Conservation (phyloP, 2,797 vertebrate genomes). For the Salmo trutta region DNA sequence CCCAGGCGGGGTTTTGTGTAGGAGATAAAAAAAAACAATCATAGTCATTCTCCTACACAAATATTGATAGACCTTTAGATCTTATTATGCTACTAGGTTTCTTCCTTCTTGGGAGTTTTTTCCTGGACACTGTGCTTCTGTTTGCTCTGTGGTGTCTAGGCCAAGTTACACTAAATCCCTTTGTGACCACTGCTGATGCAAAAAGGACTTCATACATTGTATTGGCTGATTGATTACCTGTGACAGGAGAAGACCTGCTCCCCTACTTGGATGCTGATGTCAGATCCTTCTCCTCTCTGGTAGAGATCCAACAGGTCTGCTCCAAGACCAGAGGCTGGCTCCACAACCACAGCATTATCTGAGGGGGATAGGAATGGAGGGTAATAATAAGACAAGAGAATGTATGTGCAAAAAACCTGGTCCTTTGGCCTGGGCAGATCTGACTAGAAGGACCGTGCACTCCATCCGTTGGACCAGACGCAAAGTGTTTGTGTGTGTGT, state of each 20-base stretch:
- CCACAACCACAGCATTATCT: constrained; percentile 60
- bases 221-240: constrained; percentile 61
- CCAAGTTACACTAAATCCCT: not conserved
- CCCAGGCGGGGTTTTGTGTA: not conserved
- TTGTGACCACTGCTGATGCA: too few species aligned
- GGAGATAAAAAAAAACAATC: not conserved
- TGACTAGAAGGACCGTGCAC: too few species aligned
- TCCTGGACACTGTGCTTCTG: not conserved
- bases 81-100: not conserved
- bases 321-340: constrained; percentile 85
- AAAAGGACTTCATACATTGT: not conserved
- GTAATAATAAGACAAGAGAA: too few species aligned
- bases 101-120: not conserved
- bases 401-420: too few species aligned
- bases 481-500: too few species aligned
- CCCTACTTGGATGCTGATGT: constrained; percentile 84
- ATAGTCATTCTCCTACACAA: not conserved
- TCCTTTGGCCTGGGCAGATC: too few species aligned
- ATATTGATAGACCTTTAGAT: not conserved
- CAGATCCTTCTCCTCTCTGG: constrained; percentile 78
- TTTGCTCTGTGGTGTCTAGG: not conserved
- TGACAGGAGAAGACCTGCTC: constrained; percentile 87
- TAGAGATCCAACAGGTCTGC: constrained; percentile 87
- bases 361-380: not conserved
- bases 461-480: too few species aligned